Conservation (phyloP, 2,888 invertebrate genomes). For the Hypolimnas misippus region DNA sequence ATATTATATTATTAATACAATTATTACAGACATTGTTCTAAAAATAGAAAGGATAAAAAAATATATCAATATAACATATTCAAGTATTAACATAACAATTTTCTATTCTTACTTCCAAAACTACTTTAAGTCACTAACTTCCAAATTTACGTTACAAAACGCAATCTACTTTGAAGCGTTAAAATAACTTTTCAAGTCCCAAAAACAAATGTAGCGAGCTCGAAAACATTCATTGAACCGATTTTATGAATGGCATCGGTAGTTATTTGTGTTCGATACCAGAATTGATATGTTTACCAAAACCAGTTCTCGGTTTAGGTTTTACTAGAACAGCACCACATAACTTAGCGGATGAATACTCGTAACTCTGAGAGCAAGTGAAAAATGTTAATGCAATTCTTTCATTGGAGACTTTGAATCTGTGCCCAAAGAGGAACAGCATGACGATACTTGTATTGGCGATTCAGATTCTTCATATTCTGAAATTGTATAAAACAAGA, state of each 20-base stretch:
- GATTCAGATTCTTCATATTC: neutral
- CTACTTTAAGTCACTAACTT: too few species aligned
- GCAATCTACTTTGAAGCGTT: neutral
- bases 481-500: neutral
- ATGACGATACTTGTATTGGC: neutral
- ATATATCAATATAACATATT: too few species aligned
- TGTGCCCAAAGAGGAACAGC: neutral
- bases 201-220: constrained; percentile 25
- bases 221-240: constrained; percentile 39
- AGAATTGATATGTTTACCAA: constrained; percentile 34
- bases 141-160: too few species aligned
- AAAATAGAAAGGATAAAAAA: too few species aligned
- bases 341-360: neutral
- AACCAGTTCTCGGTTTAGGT: neutral
- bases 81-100: too few species aligned
- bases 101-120: too few species aligned
- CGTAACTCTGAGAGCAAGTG: neutral
- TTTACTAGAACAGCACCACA: neutral
- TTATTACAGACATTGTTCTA: too few species aligned
- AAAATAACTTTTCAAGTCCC: constrained; percentile 12
- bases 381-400: neutral
- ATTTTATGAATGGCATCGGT: constrained; percentile 44
- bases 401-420: neutral
- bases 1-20: too few species aligned
- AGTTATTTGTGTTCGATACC: constrained; percentile 13